These are phyloP conservation scores for Drosophila simulans DNA, from an alignment of 1,140 invertebrate species.

Conservation along the genomic window DNA sequence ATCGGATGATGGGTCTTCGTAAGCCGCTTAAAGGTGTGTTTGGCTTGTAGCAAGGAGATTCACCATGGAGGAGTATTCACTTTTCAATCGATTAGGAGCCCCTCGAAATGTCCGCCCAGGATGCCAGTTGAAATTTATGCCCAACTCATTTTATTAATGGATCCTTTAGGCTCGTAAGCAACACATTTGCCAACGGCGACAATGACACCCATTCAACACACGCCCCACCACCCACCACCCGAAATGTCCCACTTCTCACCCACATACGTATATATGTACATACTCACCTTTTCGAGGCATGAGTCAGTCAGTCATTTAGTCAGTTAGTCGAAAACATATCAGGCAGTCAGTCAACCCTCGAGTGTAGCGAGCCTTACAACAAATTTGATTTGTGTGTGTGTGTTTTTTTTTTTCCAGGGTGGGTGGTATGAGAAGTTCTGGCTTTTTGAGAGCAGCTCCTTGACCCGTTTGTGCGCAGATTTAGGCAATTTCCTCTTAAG, in stretches of 20 bases:
- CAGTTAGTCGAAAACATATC: slow-evolving; percentile 37
- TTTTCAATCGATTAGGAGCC: slow-evolving; percentile 54
- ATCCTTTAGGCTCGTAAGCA: slow-evolving; percentile 37
- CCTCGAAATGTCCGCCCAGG: not conserved
- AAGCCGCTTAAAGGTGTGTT: slow-evolving; percentile 39
- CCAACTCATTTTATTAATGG: slow-evolving; percentile 60
- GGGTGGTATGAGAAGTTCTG: slow-evolving; percentile 17
- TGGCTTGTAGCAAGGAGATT: slow-evolving; percentile 6
- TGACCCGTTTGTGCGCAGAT: not conserved
- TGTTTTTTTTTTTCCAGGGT: slow-evolving; percentile 1
- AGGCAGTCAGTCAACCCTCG: slow-evolving; percentile 49
- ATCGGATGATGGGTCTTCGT: slow-evolving; percentile 6
- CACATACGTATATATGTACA: not conserved
- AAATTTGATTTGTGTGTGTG: slow-evolving; percentile 44
- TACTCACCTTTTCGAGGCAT: slow-evolving; percentile 27
- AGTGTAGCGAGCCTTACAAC: slow-evolving; percentile 20
- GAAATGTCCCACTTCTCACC: too few species aligned
- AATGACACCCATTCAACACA: slow-evolving; percentile 43
- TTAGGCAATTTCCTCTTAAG: not conserved
- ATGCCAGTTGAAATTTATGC: slow-evolving; percentile 58
- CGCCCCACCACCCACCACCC: not conserved
- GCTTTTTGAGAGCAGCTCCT: not conserved
- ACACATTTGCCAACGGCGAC: slow-evolving; percentile 35
- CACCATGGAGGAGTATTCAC: slow-evolving; percentile 43
- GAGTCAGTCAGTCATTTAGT: slow-evolving; percentile 20